Conservation (phyloP, 1,140 invertebrate genomes). For the Drosophila melanica region DNA sequence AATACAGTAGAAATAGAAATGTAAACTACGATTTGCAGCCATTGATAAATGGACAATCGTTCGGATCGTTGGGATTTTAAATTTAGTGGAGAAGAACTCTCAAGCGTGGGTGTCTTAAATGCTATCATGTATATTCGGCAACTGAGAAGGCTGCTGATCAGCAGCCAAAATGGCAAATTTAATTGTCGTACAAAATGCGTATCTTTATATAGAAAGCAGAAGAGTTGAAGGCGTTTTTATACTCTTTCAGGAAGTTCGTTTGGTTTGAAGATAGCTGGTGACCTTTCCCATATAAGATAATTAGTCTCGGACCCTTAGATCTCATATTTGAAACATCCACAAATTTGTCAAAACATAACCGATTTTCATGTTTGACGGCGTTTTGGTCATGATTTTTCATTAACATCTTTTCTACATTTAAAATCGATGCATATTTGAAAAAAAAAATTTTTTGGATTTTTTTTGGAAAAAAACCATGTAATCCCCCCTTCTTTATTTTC, state of each 20-base stretch:
- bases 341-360: not conserved
- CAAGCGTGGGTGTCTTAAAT: slow-evolving; percentile 19
- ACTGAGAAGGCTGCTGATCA: not conserved
- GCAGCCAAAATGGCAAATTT: not conserved
- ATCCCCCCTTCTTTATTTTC: too few relatives aligned
- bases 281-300: too few relatives aligned
- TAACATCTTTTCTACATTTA: too few relatives aligned
- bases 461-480: too few relatives aligned
- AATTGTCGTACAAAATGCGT: not conserved
- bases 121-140: slow-evolving; percentile 25
- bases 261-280: too few relatives aligned
- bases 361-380: too few relatives aligned
- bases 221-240: not conserved
- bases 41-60: slow-evolving; percentile 55
- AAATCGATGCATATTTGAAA: too few relatives aligned
- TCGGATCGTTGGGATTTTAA: not conserved
- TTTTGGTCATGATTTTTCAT: too few relatives aligned
- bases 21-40: slow-evolving; percentile 47
- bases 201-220: not conserved
- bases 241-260: too few relatives aligned
- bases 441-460: too few relatives aligned
- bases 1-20: slow-evolving; percentile 69
- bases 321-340: not conserved
- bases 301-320: too few relatives aligned
- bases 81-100: slow-evolving; percentile 9